A percentile compares a stretch with the other conserved stretches of the same genome.
Conservation (phyloP, 1,140 invertebrate species). For the Hypothenemus hampei region DNA sequence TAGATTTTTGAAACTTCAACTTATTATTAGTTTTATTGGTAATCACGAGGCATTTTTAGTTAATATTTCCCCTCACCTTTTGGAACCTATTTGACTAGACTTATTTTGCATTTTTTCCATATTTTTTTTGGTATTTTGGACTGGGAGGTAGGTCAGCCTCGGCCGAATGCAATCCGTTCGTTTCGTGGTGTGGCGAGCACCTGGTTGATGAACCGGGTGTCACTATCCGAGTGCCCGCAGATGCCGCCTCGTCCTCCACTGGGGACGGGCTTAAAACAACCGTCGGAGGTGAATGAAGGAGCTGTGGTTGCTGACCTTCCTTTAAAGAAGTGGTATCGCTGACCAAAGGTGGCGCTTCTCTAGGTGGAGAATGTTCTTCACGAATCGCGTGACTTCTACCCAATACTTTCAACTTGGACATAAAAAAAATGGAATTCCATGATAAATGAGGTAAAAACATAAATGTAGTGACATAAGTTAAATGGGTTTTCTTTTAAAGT, state of each 20-base stretch:
- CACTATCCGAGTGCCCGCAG: conserved; percentile 34
- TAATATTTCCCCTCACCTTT: no score
- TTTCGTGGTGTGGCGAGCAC: conserved; percentile 25
- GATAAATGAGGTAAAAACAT: no score
- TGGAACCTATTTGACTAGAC: conserved; percentile 17
- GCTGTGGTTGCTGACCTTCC: conserved; percentile 4
- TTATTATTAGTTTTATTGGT: not conserved
- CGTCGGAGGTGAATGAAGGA: conserved; percentile 41
- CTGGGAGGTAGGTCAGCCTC: conserved; percentile 22
- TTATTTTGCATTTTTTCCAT: conserved; percentile 20
- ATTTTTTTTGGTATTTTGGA: conserved; percentile 32
- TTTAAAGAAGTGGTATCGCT: conserved; percentile 42
- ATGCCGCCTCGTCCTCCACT: conserved; percentile 10
- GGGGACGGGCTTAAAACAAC: conserved; percentile 40
- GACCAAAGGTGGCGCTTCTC: conserved; percentile 56
- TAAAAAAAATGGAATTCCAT: no score
- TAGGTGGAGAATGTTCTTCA: conserved; percentile 79
- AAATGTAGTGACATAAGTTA: no score
- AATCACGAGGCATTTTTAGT: no score
- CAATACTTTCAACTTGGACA: conserved; percentile 76
- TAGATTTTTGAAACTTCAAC: no score
- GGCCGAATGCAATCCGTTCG: conserved; percentile 3
- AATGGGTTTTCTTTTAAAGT: no score
- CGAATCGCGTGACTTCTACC: conserved; percentile 84
- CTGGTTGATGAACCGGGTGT: conserved; percentile 28